Percentiles rank a stretch among this genome's conserved stretches.
phyloP scores from a whole-genome alignment of 2,113 vertebrate genomes.

The Paedocypris sp. region DNA sequence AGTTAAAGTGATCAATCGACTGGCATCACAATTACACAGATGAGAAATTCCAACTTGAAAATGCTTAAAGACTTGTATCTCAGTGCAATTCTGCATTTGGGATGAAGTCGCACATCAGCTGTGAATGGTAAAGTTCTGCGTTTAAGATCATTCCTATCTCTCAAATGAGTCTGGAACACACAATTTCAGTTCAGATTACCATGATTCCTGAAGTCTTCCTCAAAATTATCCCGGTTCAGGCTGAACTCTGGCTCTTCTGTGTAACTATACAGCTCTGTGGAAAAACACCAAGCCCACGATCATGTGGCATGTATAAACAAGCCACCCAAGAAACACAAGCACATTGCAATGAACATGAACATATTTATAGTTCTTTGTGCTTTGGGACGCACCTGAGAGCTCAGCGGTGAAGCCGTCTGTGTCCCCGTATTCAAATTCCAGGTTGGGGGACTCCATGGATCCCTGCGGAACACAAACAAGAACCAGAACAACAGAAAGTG shows the following conservation, averaged over 20 bases:
- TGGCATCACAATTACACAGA: too few relatives aligned
- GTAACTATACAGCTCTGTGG: slow-evolving; percentile 92
- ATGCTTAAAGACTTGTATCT: too few relatives aligned
- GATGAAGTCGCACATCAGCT: too few relatives aligned
- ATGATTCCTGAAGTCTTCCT: slow-evolving; percentile 83
- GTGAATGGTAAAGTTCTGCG: too few relatives aligned
- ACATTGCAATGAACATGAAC: background rate
- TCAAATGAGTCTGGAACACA: too few relatives aligned
- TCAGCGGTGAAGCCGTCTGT: slow-evolving; percentile 70
- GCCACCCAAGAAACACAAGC: background rate
- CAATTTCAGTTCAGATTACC: slow-evolving; percentile 70
- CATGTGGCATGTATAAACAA: slow-evolving; percentile 9
- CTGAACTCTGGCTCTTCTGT: slow-evolving; percentile 87
- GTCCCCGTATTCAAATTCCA: slow-evolving; percentile 91
- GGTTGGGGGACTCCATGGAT: slow-evolving; percentile 82
- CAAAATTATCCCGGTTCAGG: slow-evolving; percentile 82
- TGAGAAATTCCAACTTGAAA: too few relatives aligned
- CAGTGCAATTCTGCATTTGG: too few relatives aligned
- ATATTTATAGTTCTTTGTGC: background rate
- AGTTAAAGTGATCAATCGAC: too few relatives aligned
- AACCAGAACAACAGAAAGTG: slow-evolving; percentile 8
- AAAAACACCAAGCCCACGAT: too few relatives aligned
- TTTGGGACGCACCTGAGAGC: slow-evolving; percentile 70
- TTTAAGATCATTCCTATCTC: too few relatives aligned
- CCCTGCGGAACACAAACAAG: slow-evolving; percentile 56